phyloP scores from a whole-genome alignment of 2,888 invertebrate genomes.

The Altica lythri region DNA sequence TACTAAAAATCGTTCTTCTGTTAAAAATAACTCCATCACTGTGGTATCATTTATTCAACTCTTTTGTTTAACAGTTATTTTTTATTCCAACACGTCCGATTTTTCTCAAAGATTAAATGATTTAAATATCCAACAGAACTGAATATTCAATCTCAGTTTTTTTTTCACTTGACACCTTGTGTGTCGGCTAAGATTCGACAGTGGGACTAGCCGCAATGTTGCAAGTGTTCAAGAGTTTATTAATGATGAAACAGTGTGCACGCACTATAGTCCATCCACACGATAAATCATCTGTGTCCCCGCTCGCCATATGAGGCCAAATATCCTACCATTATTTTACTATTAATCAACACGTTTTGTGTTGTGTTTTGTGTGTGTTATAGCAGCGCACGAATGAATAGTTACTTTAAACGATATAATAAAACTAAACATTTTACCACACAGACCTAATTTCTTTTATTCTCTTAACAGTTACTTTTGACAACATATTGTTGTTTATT shows the following conservation, averaged over 20 bases:
- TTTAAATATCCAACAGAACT: constrained; percentile 2
- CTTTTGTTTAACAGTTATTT: no score
- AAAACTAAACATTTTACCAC: no score
- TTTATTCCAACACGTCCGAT: no score
- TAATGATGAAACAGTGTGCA: constrained; percentile 50
- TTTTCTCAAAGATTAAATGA: no score
- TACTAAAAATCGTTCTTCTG: no score
- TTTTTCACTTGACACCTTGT: constrained; percentile 36
- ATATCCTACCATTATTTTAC: constrained; percentile 51
- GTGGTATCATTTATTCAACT: no score
- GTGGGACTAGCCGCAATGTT: constrained; percentile 31
- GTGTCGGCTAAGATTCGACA: constrained; percentile 30
- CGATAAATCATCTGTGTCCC: constrained; percentile 49
- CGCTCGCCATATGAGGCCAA: constrained; percentile 51
- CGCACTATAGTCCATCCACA: constrained; percentile 45
- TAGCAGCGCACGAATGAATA: background rate
- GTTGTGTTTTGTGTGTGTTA: no score
- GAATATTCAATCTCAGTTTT: constrained; percentile 10
- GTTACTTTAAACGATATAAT: no score
- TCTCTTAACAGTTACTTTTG: no score
- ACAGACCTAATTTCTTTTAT: no score
- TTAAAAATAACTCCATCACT: no score
- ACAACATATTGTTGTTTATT: no score
- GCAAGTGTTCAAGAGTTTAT: constrained; percentile 49
- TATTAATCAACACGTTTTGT: constrained; percentile 48